Percentiles rank a stretch among this genome's conserved stretches.
phyloP scores from a whole-genome alignment of 2,797 vertebrate genomes.

The Anabacerthia variegaticeps region DNA sequence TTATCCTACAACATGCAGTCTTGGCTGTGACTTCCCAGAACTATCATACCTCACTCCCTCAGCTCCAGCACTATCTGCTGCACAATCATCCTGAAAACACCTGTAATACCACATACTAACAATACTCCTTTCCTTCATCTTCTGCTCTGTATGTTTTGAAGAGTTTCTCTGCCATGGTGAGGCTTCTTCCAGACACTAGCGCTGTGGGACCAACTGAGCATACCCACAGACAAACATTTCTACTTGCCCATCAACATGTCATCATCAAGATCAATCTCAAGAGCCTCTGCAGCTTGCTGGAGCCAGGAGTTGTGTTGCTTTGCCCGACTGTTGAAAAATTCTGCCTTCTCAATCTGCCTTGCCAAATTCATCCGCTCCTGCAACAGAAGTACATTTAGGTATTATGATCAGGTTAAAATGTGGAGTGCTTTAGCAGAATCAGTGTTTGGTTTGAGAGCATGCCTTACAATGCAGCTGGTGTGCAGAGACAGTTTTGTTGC shows the following conservation, averaged over 20 bases:
- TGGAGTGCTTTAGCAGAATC: neutral
- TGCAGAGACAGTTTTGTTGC: neutral
- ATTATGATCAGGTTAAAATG: neutral
- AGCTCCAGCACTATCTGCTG: neutral
- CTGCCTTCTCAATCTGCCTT: constrained; percentile 90
- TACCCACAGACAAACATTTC: neutral
- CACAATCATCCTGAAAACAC: neutral
- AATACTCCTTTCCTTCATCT: neutral
- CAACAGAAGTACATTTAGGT: neutral
- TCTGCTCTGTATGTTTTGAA: neutral
- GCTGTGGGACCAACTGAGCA: neutral
- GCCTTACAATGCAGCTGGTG: neutral
- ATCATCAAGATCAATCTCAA: constrained; percentile 93
- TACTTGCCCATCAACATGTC: constrained; percentile 86
- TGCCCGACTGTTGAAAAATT: constrained; percentile 88
- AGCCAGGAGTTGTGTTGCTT: constrained; percentile 96
- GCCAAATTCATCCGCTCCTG: constrained; percentile 91
- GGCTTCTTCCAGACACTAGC: neutral
- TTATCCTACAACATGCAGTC: neutral
- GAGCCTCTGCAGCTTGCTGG: constrained; percentile 88
- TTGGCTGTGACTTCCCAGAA: neutral
- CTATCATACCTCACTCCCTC: neutral
- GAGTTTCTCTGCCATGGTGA: neutral
- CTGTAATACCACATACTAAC: accelerated
- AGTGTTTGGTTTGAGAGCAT: neutral